phyloP scores from a whole-genome alignment of 2,797 vertebrate species.

The Acanthornis magna region DNA sequence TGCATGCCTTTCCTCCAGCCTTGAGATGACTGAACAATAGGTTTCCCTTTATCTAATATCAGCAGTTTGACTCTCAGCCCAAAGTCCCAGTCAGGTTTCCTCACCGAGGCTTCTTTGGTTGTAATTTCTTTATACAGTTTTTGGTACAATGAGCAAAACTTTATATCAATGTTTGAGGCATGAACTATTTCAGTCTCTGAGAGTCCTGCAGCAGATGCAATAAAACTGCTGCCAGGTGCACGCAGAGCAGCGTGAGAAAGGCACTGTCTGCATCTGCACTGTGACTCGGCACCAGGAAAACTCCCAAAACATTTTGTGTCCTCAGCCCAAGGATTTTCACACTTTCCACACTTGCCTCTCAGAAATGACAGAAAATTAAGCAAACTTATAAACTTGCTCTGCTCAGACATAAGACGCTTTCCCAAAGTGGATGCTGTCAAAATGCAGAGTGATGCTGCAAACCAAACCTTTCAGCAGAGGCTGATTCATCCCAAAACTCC shows the following conservation, averaged over 20 bases:
- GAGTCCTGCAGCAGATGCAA: background rate
- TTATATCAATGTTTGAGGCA: too few species aligned
- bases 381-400: background rate
- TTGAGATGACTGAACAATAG: too few species aligned
- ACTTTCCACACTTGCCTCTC: background rate
- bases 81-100: too few species aligned
- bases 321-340: background rate
- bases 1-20: too few species aligned
- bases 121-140: too few species aligned
- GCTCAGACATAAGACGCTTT: background rate
- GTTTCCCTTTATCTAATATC: too few species aligned
- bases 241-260: background rate
- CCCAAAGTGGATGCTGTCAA: background rate
- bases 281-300: background rate
- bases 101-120: too few species aligned
- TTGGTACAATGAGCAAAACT: too few species aligned
- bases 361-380: background rate
- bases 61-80: too few species aligned
- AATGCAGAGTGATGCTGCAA: background rate
- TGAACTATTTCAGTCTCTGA: too few species aligned
- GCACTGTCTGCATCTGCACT: background rate
- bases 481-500: background rate
- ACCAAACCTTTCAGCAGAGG: background rate
- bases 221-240: background rate
- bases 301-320: background rate